phyloP scores from a whole-genome alignment of 2,888 invertebrate genomes.

The Rambutsinella grinnellia region DNA sequence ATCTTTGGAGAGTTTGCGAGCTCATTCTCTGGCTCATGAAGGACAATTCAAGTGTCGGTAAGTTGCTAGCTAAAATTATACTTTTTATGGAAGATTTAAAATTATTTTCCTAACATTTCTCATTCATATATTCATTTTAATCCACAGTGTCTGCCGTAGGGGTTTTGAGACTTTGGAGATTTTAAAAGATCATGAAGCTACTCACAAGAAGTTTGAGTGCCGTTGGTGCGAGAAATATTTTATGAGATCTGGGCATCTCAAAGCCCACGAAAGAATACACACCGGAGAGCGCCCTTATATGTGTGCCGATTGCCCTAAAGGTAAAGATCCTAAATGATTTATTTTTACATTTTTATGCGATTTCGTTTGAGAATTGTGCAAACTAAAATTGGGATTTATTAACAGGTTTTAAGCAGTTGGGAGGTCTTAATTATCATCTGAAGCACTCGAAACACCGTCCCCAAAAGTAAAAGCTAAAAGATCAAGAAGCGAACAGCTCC shows the following conservation, averaged over 20 bases:
- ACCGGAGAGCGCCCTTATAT: constrained; percentile 45
- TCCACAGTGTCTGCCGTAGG: constrained; percentile 49
- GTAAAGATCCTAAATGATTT: constrained; percentile 8
- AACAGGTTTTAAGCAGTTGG: constrained; percentile 51
- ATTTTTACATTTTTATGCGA: background rate
- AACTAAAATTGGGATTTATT: background rate
- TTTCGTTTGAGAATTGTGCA: background rate
- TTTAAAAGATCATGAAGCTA: constrained; percentile 52
- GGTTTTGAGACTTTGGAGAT: constrained; percentile 47
- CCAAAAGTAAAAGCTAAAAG: constrained; percentile 42
- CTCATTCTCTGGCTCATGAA: constrained; percentile 51
- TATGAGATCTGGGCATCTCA: constrained; percentile 54
- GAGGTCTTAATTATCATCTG: constrained; percentile 54
- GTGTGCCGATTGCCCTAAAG: constrained; percentile 51
- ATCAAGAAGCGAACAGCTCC: constrained; percentile 16
- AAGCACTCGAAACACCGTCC: constrained; percentile 51
- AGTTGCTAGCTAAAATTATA: background rate
- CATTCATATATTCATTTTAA: constrained; percentile 2
- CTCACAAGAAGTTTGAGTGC: constrained; percentile 54
- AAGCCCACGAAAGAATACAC: constrained; percentile 53
- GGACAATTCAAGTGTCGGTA: constrained; percentile 53
- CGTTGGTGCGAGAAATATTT: constrained; percentile 52
- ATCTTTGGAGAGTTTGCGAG: constrained; percentile 36
- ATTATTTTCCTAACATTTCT: too few species aligned
- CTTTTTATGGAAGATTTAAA: background rate